phyloP scores from a whole-genome alignment of 2,113 vertebrate species.

The Electrona antarctica region DNA sequence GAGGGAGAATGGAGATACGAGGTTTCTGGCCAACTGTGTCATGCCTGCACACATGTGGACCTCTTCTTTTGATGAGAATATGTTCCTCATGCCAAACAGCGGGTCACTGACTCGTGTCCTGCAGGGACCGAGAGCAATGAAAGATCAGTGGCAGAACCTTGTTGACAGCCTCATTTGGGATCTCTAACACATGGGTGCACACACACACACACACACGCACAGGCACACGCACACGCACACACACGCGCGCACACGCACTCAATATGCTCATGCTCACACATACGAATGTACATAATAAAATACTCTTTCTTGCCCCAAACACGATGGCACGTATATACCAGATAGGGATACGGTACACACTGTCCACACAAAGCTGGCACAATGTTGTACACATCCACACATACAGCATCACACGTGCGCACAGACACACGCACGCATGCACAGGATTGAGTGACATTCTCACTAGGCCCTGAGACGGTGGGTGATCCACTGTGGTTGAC shows the following conservation, averaged over 20 bases:
- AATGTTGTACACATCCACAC: too few relatives aligned
- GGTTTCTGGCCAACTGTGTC: too few relatives aligned
- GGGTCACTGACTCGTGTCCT: constrained; percentile 28
- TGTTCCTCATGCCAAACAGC: background rate
- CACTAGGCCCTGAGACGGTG: constrained; percentile 46
- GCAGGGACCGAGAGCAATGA: background rate
- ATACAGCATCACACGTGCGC: background rate
- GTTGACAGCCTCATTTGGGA: constrained; percentile 36
- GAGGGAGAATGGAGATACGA: too few relatives aligned
- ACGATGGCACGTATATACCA: too few relatives aligned
- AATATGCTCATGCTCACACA: too few relatives aligned
- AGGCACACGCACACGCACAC: constrained; percentile 27
- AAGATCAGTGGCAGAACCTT: constrained; percentile 20
- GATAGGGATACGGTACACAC: too few relatives aligned
- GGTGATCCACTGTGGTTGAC: constrained; percentile 62
- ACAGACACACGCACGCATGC: constrained; percentile 32
- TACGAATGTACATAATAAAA: too few relatives aligned
- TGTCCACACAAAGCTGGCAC: too few relatives aligned
- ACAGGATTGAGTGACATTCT: constrained; percentile 49
- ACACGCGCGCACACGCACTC: background rate
- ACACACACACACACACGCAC: constrained; percentile 38
- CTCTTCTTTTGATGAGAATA: background rate
- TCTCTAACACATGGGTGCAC: background rate
- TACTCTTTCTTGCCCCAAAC: too few relatives aligned
- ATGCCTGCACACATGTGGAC: too few relatives aligned